phyloP scores from a whole-genome alignment of 1,140 invertebrate species.

The Nylanderia fulva region DNA sequence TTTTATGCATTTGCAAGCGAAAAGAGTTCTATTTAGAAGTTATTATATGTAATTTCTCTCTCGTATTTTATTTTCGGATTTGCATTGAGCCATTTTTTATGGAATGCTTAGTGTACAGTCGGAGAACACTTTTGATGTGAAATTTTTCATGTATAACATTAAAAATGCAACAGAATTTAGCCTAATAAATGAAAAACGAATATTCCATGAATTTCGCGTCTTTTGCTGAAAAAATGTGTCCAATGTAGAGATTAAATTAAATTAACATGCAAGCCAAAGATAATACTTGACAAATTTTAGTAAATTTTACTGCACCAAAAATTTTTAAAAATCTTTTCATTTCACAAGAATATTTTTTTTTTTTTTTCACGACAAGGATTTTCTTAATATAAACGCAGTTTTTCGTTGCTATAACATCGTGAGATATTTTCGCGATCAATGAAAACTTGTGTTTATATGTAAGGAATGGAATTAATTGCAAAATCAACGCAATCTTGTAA shows the following conservation, averaged over 20 bases:
- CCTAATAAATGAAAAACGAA: not conserved
- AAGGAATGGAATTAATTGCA: not conserved
- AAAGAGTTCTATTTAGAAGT: constrained; percentile 17
- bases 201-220: not conserved
- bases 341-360: not conserved
- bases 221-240: not conserved
- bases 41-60: constrained; percentile 8
- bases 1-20: not conserved
- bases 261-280: not conserved
- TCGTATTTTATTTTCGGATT: constrained; percentile 36
- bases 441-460: not conserved
- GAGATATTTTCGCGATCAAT: not conserved
- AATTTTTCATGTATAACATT: not conserved
- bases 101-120: not conserved
- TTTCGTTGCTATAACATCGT: too few species aligned
- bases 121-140: not conserved
- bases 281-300: not conserved
- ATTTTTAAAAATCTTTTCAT: not conserved
- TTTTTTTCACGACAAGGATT: not conserved
- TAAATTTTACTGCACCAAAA: not conserved
- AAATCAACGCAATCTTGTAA: not conserved
- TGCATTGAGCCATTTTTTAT: constrained; percentile 3
- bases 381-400: not conserved
- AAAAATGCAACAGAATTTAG: not conserved
- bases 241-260: not conserved